A percentile compares a stretch with the other conserved stretches of the same genome.
These are phyloP conservation scores for Gibbula magus DNA, from an alignment of 2,888 invertebrate species.

Conservation along the genomic window DNA sequence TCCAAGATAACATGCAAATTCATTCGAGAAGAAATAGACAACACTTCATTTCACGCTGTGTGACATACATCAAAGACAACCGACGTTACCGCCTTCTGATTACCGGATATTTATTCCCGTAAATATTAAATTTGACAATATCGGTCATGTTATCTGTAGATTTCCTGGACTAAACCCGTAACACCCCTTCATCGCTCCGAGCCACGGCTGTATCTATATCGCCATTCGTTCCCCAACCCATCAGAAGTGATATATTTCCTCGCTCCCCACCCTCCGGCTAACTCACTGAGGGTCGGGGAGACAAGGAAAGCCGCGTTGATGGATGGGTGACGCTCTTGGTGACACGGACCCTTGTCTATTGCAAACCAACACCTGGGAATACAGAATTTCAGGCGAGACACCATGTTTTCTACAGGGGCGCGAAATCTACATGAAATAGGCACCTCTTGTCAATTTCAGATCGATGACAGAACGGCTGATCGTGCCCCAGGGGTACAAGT, in stretches of 20 bases:
- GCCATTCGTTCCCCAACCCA: not conserved
- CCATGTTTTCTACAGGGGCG: conserved; percentile 7
- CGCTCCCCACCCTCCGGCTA: not conserved
- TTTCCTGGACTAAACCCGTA: not conserved
- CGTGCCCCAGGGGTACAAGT: not conserved
- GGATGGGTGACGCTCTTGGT: conserved; percentile 1
- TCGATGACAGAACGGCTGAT: not conserved
- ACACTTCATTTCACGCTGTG: too few species aligned
- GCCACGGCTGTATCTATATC: not conserved
- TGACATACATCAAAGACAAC: too few species aligned
- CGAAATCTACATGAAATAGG: conserved; percentile 13
- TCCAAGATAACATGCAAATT: not conserved
- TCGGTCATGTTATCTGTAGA: not conserved
- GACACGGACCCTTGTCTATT: conserved; percentile 12
- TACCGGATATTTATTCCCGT: conserved; percentile 1
- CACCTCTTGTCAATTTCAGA: not conserved
- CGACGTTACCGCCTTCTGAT: not conserved
- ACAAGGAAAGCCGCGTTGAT: not conserved
- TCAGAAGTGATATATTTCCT: conserved; percentile 8
- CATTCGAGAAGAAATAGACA: not conserved
- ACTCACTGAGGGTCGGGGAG: not conserved
- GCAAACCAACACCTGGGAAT: conserved; percentile 10
- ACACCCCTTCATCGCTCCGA: not conserved
- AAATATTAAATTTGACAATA: not conserved
- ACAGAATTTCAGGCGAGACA: not conserved